Evolutionary conservation across 2,797 vertebrate species (phyloP), one percentile per base, ranked within the genome.

Genomic region (Hoplostethus atlanticus): DNA sequence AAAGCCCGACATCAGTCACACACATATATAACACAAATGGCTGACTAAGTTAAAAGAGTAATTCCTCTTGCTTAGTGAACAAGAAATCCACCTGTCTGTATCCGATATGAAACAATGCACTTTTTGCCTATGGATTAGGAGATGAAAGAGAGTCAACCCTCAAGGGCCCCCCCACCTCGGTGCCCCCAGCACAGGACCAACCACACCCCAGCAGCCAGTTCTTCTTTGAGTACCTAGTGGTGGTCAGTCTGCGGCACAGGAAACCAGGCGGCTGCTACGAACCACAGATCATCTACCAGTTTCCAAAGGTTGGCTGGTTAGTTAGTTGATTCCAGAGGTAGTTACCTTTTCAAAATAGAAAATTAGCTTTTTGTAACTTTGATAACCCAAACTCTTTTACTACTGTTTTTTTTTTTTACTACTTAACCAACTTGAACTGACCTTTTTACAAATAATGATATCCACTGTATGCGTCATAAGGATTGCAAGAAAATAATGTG

Each of bases 161-260:
- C 38, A 25, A 67, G 30, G 25, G 21, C 4, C 15, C 30, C 4
- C 12, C 25, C 6, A 25, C 64, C 16, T 13, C 44, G 13, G 42
- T 46, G 3, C 5, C 21, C 13, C 47, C 54, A 4, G 13, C 36
- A 16, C 65, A 46, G 44, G 76, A 84, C 56, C 57, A 42, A 17
- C 50, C 60, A 53, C 87, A 74, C 16, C 74, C 85, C 0, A 83
- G 90, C 9, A 92, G 92, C 0, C 94, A 94, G 59, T 93, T 94
- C 62, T 96, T 96, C 88, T 96, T 96, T 0, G 95, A 96, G 87
- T 96, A 95, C 81, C 91, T 96, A 51, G 90, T 96, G 34, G 95
- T 96, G 71, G 96, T 96, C 79, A 96, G 95, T 0, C 89, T 96
- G 40, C 95, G 78, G 85, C 93, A 84, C 86, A 93, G 31, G 34